Conservation (phyloP, 2,888 invertebrate species). For the Atherix ibis region DNA sequence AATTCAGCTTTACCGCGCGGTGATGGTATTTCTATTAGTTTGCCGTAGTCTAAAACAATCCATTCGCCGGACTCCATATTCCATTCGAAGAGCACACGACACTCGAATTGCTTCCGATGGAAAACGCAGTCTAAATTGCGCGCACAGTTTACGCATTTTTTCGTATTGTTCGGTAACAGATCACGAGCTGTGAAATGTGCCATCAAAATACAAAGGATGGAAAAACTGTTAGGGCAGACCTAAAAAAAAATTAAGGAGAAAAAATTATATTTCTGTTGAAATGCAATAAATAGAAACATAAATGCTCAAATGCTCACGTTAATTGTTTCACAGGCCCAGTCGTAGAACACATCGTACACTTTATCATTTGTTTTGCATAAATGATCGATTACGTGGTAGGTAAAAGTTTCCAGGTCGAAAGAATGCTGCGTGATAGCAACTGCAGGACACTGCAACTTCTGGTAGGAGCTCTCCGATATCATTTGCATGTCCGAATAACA, state of each 20-base stretch:
- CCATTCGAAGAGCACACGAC: conserved; percentile 31
- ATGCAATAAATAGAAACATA: neutral
- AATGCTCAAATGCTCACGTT: conserved; percentile 18
- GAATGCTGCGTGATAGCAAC: conserved; percentile 31
- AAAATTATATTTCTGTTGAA: neutral
- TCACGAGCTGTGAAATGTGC: conserved; percentile 32
- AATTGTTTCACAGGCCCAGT: conserved; percentile 31
- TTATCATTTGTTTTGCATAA: conserved; percentile 32
- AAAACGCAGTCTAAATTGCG: conserved; percentile 25
- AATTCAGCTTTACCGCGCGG: conserved; percentile 12
- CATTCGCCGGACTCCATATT: conserved; percentile 30
- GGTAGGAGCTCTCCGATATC: conserved; percentile 31
- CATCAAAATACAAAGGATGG: conserved; percentile 27
- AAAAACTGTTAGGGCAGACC: conserved; percentile 28
- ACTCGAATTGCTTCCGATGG: conserved; percentile 29
- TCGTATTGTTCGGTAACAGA: conserved; percentile 18
- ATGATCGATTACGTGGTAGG: conserved; percentile 30
- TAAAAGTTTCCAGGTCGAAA: conserved; percentile 32
- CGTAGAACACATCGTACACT: conserved; percentile 31
- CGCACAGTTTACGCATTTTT: conserved; percentile 27
- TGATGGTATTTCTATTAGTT: conserved; percentile 21
- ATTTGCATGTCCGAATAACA: conserved; percentile 34
- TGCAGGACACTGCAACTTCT: conserved; percentile 26
- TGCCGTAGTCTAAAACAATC: conserved; percentile 31
- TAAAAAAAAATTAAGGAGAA: conserved; percentile 7